phyloP scores from a whole-genome alignment of 2,113 vertebrate genomes.

The Synchiropus splendidus region DNA sequence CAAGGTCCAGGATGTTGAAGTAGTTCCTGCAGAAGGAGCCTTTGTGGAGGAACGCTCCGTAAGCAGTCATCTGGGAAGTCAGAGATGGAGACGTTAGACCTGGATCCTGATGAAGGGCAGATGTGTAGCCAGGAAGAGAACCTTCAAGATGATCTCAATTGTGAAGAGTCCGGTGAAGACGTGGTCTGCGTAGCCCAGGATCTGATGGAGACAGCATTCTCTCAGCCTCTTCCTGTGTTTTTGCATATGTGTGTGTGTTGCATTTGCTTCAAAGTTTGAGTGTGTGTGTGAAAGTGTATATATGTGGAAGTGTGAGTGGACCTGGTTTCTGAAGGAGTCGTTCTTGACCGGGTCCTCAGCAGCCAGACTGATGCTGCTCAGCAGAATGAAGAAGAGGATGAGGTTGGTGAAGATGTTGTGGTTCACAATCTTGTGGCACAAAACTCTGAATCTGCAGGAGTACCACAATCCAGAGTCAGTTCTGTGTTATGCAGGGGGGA shows the following conservation, averaged over 20 bases:
- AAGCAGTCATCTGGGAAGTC: conserved; percentile 87
- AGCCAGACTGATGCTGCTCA: conserved; percentile 96
- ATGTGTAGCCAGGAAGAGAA: conserved; percentile 32
- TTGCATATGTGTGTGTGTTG: conserved; percentile 27
- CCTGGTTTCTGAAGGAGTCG: conserved; percentile 88
- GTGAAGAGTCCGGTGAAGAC: conserved; percentile 99
- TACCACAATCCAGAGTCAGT: no score
- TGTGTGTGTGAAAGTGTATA: conserved; percentile 3
- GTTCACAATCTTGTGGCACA: conserved; percentile 95
- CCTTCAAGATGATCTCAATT: conserved; percentile 99
- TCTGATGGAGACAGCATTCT: conserved; percentile 66
- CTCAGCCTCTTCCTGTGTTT: conserved; percentile 21
- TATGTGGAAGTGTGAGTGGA: conserved; percentile 39
- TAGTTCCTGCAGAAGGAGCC: conserved; percentile 98
- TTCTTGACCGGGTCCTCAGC: conserved; percentile 92
- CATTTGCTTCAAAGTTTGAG: conserved; percentile 8
- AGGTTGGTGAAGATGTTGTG: conserved; percentile 99
- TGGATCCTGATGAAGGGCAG: not conserved
- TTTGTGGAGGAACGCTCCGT: conserved; percentile 95
- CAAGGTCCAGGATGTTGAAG: conserved; percentile 96
- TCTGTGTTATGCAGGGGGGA: no score
- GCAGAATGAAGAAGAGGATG: conserved; percentile 98
- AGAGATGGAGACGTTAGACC: not conserved
- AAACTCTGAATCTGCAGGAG: conserved; percentile 80
- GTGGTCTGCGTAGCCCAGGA: conserved; percentile 98